Conservation (phyloP, 2,113 vertebrate species). For the Chinchilla lanigera region DNA sequence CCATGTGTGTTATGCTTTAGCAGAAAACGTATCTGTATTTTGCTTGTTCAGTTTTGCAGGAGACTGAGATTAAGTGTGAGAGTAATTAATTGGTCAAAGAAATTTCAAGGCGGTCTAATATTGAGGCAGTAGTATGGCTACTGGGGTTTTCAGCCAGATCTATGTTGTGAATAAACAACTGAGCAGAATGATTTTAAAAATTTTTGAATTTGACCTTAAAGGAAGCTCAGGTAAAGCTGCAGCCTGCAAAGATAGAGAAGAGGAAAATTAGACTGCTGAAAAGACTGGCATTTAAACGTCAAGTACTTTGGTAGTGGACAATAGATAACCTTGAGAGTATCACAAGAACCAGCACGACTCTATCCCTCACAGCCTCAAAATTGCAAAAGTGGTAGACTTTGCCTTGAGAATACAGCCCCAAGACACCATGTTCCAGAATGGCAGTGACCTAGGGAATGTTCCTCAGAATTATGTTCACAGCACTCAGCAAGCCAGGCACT, state of each 20-base stretch:
- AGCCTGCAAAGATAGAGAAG: not conserved
- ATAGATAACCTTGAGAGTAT: not conserved
- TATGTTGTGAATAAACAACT: not conserved
- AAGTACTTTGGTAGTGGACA: not conserved
- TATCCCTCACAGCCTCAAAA: not conserved
- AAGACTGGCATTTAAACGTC: not conserved
- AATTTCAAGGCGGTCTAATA: not conserved
- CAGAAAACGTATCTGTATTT: not conserved
- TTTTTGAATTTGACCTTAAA: not conserved
- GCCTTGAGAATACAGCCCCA: not conserved
- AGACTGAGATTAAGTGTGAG: not conserved
- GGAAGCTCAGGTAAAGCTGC: not conserved
- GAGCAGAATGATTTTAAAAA: not conserved
- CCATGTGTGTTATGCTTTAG: not conserved
- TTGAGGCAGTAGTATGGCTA: not conserved
- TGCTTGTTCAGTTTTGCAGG: not conserved
- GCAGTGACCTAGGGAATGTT: not conserved
- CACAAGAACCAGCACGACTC: not conserved
- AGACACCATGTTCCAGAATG: not conserved
- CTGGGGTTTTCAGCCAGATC: not conserved
- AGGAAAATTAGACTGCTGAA: not conserved
- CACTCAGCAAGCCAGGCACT: not conserved
- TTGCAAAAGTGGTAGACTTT: not conserved
- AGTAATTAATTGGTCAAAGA: not conserved
- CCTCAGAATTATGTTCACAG: not conserved